Conservation (phyloP, 2,888 invertebrate species). For the Drosophila paramelanica region DNA sequence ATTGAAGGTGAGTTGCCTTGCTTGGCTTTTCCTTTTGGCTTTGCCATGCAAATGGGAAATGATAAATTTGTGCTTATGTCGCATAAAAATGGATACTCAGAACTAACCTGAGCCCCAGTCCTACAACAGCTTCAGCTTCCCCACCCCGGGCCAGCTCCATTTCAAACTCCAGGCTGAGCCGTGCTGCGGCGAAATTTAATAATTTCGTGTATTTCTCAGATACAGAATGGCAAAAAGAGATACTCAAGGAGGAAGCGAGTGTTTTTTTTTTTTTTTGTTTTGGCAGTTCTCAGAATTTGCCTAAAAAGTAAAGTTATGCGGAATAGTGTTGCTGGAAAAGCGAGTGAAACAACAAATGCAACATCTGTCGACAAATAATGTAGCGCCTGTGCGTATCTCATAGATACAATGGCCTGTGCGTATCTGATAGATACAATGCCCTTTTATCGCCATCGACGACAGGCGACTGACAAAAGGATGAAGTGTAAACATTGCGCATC, state of each 20-base stretch:
- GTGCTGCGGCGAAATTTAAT: slow-evolving; percentile 33
- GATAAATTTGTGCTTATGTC: slow-evolving; percentile 44
- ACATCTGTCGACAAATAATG: slow-evolving; percentile 66
- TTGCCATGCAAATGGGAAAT: slow-evolving; percentile 56
- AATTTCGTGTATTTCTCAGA: slow-evolving; percentile 31
- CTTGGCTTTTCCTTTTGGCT: slow-evolving; percentile 10
- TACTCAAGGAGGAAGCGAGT: slow-evolving; percentile 3
- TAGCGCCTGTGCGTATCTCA: slow-evolving; percentile 48
- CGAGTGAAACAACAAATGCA: slow-evolving; percentile 42
- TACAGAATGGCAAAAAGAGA: not conserved
- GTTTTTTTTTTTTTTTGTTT: slow-evolving; percentile 6
- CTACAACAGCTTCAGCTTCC: not conserved
- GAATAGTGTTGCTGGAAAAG: slow-evolving; percentile 6
- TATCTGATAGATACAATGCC: slow-evolving; percentile 60
- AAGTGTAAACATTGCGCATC: slow-evolving; percentile 65
- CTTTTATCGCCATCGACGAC: slow-evolving; percentile 60
- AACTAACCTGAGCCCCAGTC: not conserved
- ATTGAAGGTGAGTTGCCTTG: slow-evolving; percentile 12
- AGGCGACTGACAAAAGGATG: slow-evolving; percentile 64
- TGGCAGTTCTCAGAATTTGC: slow-evolving; percentile 57
- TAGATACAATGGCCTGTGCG: slow-evolving; percentile 47
- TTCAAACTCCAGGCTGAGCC: slow-evolving; percentile 38
- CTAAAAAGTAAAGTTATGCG: slow-evolving; percentile 18
- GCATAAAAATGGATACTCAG: slow-evolving; percentile 26
- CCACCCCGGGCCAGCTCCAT: not conserved